Conservation (phyloP, 1,140 invertebrate genomes). For the Laupala kohalensis region DNA sequence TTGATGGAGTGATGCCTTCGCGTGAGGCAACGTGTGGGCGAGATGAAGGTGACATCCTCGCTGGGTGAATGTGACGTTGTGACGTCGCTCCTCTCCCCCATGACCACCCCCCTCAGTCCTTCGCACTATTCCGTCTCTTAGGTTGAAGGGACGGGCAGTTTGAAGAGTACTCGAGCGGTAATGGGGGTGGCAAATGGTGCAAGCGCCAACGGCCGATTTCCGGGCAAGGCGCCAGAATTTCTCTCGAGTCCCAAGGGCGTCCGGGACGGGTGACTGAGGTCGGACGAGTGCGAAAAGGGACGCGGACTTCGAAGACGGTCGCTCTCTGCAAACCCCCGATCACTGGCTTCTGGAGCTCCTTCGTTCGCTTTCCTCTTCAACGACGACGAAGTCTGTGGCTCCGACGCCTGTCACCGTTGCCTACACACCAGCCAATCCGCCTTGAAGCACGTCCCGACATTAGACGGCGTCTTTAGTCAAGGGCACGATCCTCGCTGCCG, state of each 20-base stretch:
- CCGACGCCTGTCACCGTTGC: background rate
- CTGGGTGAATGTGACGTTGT: background rate
- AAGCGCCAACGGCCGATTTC: background rate
- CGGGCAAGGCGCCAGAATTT: background rate
- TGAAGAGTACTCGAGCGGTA: background rate
- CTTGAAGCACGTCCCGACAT: background rate
- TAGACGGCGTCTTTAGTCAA: background rate
- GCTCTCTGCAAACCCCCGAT: too few relatives aligned
- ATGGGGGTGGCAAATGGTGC: background rate
- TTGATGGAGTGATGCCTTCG: too few relatives aligned
- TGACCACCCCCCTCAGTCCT: background rate
- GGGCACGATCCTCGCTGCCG: too few relatives aligned
- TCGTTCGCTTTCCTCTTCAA: background rate
- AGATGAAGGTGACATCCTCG: too few relatives aligned
- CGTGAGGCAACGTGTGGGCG: too few relatives aligned
- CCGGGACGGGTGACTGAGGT: background rate
- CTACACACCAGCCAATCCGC: background rate
- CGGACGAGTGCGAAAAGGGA: background rate
- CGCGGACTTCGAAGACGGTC: background rate
- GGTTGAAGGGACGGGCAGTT: background rate
- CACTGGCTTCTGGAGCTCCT: background rate
- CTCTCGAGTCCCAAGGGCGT: background rate
- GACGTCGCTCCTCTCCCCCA: background rate
- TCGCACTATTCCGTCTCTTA: background rate
- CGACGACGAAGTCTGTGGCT: too few relatives aligned